Base-by-base conservation (phyloP, 2,113 vertebrate genomes). In the Tauraco erythrolophus region DNA sequence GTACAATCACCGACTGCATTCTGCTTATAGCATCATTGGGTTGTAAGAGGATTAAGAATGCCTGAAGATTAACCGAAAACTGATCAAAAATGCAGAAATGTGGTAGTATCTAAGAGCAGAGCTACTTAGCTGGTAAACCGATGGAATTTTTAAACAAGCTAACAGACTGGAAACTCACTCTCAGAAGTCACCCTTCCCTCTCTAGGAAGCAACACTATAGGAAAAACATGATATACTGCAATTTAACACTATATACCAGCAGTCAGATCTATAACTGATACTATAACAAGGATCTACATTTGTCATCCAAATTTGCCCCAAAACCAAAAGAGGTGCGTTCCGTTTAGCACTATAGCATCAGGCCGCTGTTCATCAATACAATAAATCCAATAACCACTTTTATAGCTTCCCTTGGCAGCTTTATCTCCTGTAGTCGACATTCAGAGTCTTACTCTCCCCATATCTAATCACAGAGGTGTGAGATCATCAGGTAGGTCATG, bases 401-500 rank as follows among this genome's bases (percentile, higher is more conserved):
- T 30, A 56, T 43, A 89, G 71, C n/a, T 87, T 39, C 71, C 70
- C 60, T 46, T 61, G 21, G 70, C 43, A 68, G 19, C 30, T 69
- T 68, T 21, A 27, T 33, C 35, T 39, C 60, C 69, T 46, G 25
- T 27, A 46, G 48, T 10, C 33, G 56, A 46, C 41, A 22, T 14
- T 35, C 4, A 35, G n/a, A 30, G 31, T 53, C 58, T 65, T 48
- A 1, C 33, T 76, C 57, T 72, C 19, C 48, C 57, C 33, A 3
- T 39, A 77, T 5, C 33, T 51, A 28, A 46, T 41, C 50, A 56
- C 39, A 81, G 68, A 48, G 37, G 31, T 70, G 27, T 51, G 28
- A 43, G 25, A 50, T 43, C 60, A 61, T 33, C 60, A 37, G 1
- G 0, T 4, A 70, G 81, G 19, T 53, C 71, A 56, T 2, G 0